These are phyloP conservation scores for Calameuta filiformis DNA, from an alignment of 2,888 invertebrate genomes.

Conservation along the genomic window DNA sequence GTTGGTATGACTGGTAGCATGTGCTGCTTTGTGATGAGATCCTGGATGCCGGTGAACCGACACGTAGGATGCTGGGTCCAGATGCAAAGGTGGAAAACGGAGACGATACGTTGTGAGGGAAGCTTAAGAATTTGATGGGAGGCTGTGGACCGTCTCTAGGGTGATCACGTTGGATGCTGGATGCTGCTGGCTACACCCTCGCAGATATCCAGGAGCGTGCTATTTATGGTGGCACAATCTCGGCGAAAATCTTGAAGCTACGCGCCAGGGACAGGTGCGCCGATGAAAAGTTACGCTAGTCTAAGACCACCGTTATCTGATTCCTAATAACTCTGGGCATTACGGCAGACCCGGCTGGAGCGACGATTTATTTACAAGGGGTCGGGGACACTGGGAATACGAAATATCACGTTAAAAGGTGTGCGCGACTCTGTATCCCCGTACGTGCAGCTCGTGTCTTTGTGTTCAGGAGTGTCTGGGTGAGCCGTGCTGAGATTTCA, in stretches of 20 bases:
- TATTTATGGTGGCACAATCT: conserved; percentile 1
- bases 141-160: background rate
- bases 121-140: background rate
- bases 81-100: background rate
- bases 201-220: background rate
- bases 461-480: background rate
- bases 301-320: conserved; percentile 39
- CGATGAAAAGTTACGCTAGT: background rate
- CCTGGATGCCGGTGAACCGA: background rate
- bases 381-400: conserved; percentile 5
- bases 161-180: background rate
- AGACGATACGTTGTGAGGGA: background rate
- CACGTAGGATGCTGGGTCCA: background rate
- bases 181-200: background rate
- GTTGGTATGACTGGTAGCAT: background rate
- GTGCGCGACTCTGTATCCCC: background rate
- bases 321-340: conserved; percentile 47
- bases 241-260: background rate
- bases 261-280: conserved; percentile 6
- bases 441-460: background rate
- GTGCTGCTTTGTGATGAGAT: background rate
- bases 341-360: conserved; percentile 15
- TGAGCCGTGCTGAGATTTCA: conserved; percentile 10
- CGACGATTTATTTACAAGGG: conserved; percentile 30
- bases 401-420: background rate